phyloP scores from a whole-genome alignment of 2,888 invertebrate genomes.

The Apamea epomidion region DNA sequence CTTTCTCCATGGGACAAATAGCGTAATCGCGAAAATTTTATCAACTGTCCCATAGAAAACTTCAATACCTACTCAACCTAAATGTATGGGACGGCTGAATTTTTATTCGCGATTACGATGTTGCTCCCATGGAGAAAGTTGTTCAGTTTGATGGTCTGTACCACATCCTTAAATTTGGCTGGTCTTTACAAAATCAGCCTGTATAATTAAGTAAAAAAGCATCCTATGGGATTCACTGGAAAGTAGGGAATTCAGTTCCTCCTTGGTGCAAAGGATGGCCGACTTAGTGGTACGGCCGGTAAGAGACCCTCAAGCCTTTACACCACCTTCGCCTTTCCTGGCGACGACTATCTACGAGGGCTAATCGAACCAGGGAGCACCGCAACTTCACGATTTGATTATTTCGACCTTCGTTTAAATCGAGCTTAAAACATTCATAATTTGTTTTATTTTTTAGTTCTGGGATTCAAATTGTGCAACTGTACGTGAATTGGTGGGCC shows the following conservation, averaged over 20 bases:
- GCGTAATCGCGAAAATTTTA: too few relatives aligned
- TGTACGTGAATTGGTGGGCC: constrained; percentile 81
- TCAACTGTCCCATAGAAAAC: too few relatives aligned
- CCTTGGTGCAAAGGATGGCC: not conserved
- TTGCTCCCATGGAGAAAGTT: too few relatives aligned
- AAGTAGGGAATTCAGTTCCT: not conserved
- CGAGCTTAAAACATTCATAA: not conserved
- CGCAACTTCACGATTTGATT: not conserved
- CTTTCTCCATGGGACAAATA: too few relatives aligned
- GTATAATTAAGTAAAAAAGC: not conserved
- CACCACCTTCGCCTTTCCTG: not conserved
- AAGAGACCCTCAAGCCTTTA: not conserved
- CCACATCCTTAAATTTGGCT: too few relatives aligned
- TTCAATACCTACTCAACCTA: too few relatives aligned
- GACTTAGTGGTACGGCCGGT: not conserved
- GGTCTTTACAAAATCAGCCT: too few relatives aligned
- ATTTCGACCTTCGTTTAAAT: not conserved
- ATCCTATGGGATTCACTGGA: not conserved
- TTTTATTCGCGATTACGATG: too few relatives aligned
- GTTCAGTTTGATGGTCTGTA: too few relatives aligned
- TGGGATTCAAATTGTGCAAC: constrained; percentile 82
- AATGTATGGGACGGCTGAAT: too few relatives aligned
- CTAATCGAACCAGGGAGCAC: not conserved
- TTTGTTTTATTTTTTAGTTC: constrained; percentile 74
- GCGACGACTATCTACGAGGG: not conserved